A percentile compares a stretch with the other conserved stretches of the same genome.
Evolutionary conservation across 2,797 vertebrate genomes (phyloP).

Genomic region (Amniataba percoides): DNA sequence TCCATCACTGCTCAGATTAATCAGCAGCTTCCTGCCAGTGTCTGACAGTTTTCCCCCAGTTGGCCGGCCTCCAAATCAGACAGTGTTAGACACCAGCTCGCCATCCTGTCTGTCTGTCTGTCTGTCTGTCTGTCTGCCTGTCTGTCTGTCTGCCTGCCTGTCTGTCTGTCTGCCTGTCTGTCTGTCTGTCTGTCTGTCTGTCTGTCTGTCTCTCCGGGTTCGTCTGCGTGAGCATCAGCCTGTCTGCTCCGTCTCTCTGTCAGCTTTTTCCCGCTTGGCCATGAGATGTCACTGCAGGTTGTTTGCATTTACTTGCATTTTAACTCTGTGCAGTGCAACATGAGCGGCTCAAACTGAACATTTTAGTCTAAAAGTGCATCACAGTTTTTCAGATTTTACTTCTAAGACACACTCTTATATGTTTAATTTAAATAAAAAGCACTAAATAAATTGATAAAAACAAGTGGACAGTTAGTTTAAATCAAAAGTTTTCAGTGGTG

Average conservation of each 20-base stretch:
- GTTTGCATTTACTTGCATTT: background rate
- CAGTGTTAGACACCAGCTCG: constrained; percentile 49
- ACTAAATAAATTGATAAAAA: too few species aligned
- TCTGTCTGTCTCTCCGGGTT: constrained; percentile 15
- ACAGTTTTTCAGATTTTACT: background rate
- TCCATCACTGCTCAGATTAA: constrained; percentile 73
- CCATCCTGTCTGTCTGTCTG: constrained; percentile 19
- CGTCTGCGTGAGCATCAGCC: background rate
- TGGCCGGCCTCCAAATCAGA: constrained; percentile 63
- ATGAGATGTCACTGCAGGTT: constrained; percentile 19
- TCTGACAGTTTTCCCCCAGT: constrained; percentile 68
- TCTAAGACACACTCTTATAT: background rate
- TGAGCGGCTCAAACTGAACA: background rate
- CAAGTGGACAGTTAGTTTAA: too few species aligned
- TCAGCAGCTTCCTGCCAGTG: constrained; percentile 69
- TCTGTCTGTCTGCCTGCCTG: background rate
- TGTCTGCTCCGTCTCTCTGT: background rate
- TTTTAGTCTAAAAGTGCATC: background rate
- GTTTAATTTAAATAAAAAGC: too few species aligned
- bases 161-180: constrained; percentile 12
- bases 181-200: constrained; percentile 15
- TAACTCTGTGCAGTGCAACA: background rate
- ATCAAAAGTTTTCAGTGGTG: background rate
- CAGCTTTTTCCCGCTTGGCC: constrained; percentile 3
- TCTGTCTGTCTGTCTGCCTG: too few species aligned